Conservation (phyloP, 2,113 vertebrate genomes). For the Chaetodon trifascialis region DNA sequence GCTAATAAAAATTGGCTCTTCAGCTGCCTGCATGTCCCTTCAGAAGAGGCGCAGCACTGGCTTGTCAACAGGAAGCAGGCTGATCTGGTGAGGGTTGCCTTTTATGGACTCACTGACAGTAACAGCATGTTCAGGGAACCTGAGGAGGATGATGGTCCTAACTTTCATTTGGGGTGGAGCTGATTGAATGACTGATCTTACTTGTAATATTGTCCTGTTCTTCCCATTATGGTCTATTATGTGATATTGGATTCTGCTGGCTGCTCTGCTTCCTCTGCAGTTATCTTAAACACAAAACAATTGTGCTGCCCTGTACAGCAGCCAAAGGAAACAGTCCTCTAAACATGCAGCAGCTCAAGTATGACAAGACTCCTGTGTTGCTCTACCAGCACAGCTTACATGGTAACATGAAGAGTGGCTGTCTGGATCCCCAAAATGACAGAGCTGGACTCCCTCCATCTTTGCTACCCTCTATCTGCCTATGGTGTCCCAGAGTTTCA, state of each 20-base stretch:
- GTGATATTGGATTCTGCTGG: constrained; percentile 4
- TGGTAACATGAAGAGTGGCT: not conserved
- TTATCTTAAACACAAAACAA: not conserved
- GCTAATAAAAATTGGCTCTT: constrained; percentile 23
- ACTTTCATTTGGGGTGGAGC: constrained; percentile 32
- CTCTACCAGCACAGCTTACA: not conserved
- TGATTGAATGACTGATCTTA: constrained; percentile 20
- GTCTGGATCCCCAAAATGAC: not conserved
- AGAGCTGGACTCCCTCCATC: not conserved
- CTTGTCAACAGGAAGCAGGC: constrained; percentile 67
- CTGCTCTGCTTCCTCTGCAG: constrained; percentile 27
- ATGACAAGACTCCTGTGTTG: not conserved
- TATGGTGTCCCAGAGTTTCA: not conserved
- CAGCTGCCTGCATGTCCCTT: constrained; percentile 15
- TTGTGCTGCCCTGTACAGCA: not conserved
- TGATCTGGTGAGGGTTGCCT: constrained; percentile 55
- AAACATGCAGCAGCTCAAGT: not conserved
- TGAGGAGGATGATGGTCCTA: constrained; percentile 41
- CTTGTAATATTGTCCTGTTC: constrained; percentile 10
- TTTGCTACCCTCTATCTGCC: not conserved
- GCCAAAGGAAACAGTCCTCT: not conserved
- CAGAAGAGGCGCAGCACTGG: constrained; percentile 28
- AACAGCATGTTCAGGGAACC: constrained; percentile 31
- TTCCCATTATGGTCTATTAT: constrained; percentile 21
- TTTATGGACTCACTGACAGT: constrained; percentile 63